A percentile compares a stretch with the other conserved stretches of the same genome.
phyloP scores from a whole-genome alignment of 2,888 invertebrate species.

The Autographa gamma region DNA sequence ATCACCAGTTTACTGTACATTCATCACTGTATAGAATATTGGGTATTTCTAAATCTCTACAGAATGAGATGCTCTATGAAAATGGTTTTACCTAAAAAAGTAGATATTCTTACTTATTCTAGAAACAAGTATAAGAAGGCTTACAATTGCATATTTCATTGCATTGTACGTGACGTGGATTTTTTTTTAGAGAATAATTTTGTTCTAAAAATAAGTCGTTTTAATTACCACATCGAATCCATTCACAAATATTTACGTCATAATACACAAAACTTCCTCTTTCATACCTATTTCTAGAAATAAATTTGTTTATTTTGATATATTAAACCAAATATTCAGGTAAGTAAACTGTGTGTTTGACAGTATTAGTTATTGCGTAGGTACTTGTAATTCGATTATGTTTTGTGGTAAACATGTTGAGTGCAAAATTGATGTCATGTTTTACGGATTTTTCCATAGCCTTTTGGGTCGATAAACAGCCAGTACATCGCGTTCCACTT shows the following conservation, averaged over 20 bases:
- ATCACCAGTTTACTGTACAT: too few species aligned
- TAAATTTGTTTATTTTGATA: constrained; percentile 49
- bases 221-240: neutral
- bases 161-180: too few species aligned
- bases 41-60: too few species aligned
- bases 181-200: too few species aligned
- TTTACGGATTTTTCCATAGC: constrained; percentile 7
- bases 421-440: constrained; percentile 7
- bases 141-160: too few species aligned
- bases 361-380: constrained; percentile 25
- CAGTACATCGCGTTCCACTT: neutral
- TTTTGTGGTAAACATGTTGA: neutral
- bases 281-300: constrained; percentile 16
- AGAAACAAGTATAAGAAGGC: too few species aligned
- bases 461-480: neutral
- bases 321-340: constrained; percentile 33
- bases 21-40: too few species aligned
- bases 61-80: too few species aligned
- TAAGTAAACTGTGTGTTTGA: constrained; percentile 16
- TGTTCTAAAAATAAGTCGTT: too few species aligned
- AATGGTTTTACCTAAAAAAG: too few species aligned
- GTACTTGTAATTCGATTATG: constrained; percentile 19
- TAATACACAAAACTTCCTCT: neutral
- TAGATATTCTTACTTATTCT: too few species aligned
- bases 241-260: neutral